phyloP scores from a whole-genome alignment of 2,113 vertebrate genomes.

The Notothenia coriiceps region DNA sequence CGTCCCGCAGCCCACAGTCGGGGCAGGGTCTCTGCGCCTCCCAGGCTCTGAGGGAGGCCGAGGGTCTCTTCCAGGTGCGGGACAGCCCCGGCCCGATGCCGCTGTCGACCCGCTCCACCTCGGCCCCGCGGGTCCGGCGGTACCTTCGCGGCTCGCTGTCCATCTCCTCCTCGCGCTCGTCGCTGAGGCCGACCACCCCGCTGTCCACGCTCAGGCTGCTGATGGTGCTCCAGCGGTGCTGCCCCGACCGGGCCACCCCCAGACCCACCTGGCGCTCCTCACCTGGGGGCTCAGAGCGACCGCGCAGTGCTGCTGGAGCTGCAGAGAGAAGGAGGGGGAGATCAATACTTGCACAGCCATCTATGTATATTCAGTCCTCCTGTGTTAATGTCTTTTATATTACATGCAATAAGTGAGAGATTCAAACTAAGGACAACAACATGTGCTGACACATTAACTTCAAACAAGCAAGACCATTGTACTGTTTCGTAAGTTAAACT shows the following conservation, averaged over 20 bases:
- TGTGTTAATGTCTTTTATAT: no score
- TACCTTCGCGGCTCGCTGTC: conserved; percentile 74
- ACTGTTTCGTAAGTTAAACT: no score
- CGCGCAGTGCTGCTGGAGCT: conserved; percentile 78
- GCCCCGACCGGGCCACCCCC: conserved; percentile 70
- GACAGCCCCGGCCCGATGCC: conserved; percentile 88
- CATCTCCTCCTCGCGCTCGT: conserved; percentile 83
- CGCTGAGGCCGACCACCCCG: conserved; percentile 88
- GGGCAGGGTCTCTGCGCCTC: conserved; percentile 89
- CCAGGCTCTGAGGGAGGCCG: conserved; percentile 85
- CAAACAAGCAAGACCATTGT: no score
- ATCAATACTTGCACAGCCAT: no score
- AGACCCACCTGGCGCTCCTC: conserved; percentile 79
- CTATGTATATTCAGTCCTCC: no score
- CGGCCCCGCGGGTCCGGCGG: conserved; percentile 70
- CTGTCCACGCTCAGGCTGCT: conserved; percentile 94
- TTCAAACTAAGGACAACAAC: no score
- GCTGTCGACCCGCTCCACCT: conserved; percentile 91
- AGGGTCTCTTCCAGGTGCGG: conserved; percentile 88
- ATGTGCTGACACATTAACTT: no score
- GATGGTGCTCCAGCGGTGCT: conserved; percentile 92
- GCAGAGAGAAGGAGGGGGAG: conserved; percentile 3
- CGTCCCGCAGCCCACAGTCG: conserved; percentile 89
- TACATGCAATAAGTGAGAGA: no score
- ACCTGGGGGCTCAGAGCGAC: conserved; percentile 79